Base-by-base conservation (phyloP, 30 jellyfish, hydroid and myxozoan genomes). In the Mastigias papua region DNA sequence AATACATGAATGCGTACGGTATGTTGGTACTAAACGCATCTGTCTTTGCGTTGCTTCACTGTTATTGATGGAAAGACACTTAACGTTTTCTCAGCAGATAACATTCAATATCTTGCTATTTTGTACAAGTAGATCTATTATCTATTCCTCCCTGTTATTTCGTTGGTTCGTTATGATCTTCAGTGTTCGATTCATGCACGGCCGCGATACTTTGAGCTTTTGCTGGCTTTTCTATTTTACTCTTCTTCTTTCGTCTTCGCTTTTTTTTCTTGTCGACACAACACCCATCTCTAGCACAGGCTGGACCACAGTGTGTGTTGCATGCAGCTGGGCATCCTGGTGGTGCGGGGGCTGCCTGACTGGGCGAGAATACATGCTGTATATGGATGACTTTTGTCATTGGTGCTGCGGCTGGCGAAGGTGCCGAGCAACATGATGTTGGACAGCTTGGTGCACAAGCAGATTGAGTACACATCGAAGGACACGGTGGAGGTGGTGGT, bases 261-360 rank as follows among this genome's bases (percentile, higher is more conserved):
- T 73, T 85, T n/a, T n/a, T n/a, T 50, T 54, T 51, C 81, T 65
- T 92, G 60, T 94, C 99, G 13, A 89, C 87, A 60, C 99, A 94
- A 63, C 99, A 94, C 1, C 99, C 99, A 64, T 94, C 99, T 58
- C 97, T 70, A 0, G 99, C 99, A 58, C 99, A 94, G 29, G 99
- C 97, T 25, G 99, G 99, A 27, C 99, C 97, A 67, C 99, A 94
- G 51, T 94, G 99, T 37, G 93, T 79, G 70, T 84, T 78, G 58
- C 99, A 94, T 51, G 91, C 97, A 5, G 97, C 88, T 13, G 99
- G 99, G 80, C 99, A 94, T 27, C 95, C 60, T 8, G 95, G 81
- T 17, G 97, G 79, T 0, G 97, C 85, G 19, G 91, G 79, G 3
- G 97, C 85, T 64, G 69, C 91, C 60, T 88, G 94, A 48, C 77